Evolutionary conservation across 2,888 invertebrate species (phyloP), one percentile per base, ranked within the genome.

Genomic region (Stratiomys singularior): DNA sequence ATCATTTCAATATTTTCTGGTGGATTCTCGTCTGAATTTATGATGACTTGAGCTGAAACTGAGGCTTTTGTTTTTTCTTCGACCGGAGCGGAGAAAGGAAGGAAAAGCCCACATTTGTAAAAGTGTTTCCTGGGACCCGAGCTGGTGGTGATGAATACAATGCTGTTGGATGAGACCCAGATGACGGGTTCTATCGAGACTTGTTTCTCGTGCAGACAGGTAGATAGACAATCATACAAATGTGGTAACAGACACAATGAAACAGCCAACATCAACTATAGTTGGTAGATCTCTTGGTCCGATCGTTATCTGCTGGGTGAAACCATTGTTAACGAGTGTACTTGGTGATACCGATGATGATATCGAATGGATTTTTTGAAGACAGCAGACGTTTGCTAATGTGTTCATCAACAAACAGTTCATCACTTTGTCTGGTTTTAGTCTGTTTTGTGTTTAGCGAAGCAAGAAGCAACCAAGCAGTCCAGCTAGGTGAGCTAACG

Each of bases 1-100:
- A 79, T 79, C 79, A 77, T 79, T 79, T 79, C 77, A 79, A 79
- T 79, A 79, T 79, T 74, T 79, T 79, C 77, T 79, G 77, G 79
- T 72, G 79, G 79, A 77, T 77, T 79, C 77, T 56, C 77, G 64
- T 74, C 56, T 77, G 79, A 79, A 79, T 79, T 79, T 79, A 79
- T 79, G 79, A 79, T 77, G 79, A 77, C 79, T 37, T 58, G 63
- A 52, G 28, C 47, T 60, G 30, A 27, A 58, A 60, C 60, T 58
- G 69, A 23, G 69, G n/a, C 37, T 60, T 74, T 74, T 74, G 74
- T 74, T 74, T 74, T 74, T 60, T n/a, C 23, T 60, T 23, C 23
- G 21, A 4, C 25, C 25, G n/a, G 18, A 60, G 23, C 7, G 23
- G 23, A 60, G 18, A 23, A 25, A 25, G 13, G 23, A 23, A 47